Evolutionary conservation across 2,797 vertebrate genomes (phyloP).

Genomic region (Pseudochirops corinnae): DNA sequence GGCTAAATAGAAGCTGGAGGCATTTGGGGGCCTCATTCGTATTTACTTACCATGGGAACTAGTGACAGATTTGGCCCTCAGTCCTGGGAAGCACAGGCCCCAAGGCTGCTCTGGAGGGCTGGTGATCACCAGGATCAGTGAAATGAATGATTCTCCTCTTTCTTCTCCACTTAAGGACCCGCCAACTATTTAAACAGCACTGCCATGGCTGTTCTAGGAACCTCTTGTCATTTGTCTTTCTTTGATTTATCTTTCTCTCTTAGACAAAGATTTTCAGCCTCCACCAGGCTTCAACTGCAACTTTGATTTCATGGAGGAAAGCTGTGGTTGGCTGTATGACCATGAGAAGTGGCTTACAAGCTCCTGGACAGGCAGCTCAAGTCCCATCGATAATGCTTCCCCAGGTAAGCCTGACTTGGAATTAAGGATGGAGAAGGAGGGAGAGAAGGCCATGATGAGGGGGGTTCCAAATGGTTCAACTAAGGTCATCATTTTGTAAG

Average conservation of each 20-base stretch:
- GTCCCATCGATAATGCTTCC: conserved; percentile 70
- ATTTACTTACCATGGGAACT: conserved; percentile 85
- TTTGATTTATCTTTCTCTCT: conserved; percentile 72
- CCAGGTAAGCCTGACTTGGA: conserved; percentile 83
- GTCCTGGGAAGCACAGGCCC: conserved; percentile 82
- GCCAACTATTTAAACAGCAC: conserved; percentile 75
- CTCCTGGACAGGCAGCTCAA: conserved; percentile 84
- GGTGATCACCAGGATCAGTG: conserved; percentile 73
- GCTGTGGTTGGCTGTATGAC: conserved; percentile 96
- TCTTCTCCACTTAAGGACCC: conserved; percentile 71
- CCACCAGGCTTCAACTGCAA: conserved; percentile 92
- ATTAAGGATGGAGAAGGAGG: not conserved
- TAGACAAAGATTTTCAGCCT: conserved; percentile 87
- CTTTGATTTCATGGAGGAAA: conserved; percentile 90
- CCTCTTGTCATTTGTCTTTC: conserved; percentile 67
- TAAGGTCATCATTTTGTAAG: conserved; percentile 1
- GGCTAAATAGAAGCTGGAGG: conserved; percentile 78
- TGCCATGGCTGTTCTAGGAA: conserved; percentile 70
- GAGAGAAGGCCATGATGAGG: not conserved
- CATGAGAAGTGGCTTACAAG: conserved; percentile 90
- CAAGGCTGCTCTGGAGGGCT: conserved; percentile 79
- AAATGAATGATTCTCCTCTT: conserved; percentile 80
- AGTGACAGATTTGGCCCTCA: conserved; percentile 70
- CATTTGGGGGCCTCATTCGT: conserved; percentile 81
- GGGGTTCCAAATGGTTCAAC: no score